A percentile compares a stretch with the other conserved stretches of the same genome.
Evolutionary conservation across 2,797 vertebrate species (phyloP).

Genomic region (Fundulus diaphanus): DNA sequence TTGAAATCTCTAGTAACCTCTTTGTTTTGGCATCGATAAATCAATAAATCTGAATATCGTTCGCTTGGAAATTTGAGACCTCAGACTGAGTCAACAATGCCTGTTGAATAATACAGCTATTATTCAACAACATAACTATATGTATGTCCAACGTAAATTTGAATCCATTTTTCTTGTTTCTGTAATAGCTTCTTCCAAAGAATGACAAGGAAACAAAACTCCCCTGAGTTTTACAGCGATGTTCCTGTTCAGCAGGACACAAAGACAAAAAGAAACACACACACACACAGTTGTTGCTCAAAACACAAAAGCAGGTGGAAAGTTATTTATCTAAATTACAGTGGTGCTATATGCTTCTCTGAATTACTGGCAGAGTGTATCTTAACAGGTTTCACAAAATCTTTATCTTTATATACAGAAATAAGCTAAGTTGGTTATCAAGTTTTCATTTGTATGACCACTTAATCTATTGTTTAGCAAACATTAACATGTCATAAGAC

Average conservation of each 20-base stretch:
- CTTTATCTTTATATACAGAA: conserved; percentile 3
- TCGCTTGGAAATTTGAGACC: background rate
- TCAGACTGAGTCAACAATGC: too few relatives aligned
- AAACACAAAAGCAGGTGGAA: background rate
- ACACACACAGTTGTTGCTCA: background rate
- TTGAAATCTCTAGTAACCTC: background rate
- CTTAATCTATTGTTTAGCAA: background rate
- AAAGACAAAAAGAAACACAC: background rate
- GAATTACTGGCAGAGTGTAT: background rate
- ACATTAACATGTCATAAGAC: background rate
- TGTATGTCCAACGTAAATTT: background rate
- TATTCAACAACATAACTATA: conserved; percentile 23
- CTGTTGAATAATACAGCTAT: conserved; percentile 14
- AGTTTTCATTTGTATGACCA: background rate
- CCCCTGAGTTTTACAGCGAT: background rate
- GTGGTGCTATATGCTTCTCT: background rate
- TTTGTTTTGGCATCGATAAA: background rate
- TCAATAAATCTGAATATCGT: background rate
- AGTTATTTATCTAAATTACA: background rate
- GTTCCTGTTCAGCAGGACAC: background rate
- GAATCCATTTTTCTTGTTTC: background rate
- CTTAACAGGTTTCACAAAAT: background rate
- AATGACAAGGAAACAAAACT: conserved; percentile 2
- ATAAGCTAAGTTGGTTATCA: background rate
- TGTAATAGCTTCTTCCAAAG: background rate